phyloP scores from a whole-genome alignment of 2,888 invertebrate genomes.

The Conchocele bisecta region DNA sequence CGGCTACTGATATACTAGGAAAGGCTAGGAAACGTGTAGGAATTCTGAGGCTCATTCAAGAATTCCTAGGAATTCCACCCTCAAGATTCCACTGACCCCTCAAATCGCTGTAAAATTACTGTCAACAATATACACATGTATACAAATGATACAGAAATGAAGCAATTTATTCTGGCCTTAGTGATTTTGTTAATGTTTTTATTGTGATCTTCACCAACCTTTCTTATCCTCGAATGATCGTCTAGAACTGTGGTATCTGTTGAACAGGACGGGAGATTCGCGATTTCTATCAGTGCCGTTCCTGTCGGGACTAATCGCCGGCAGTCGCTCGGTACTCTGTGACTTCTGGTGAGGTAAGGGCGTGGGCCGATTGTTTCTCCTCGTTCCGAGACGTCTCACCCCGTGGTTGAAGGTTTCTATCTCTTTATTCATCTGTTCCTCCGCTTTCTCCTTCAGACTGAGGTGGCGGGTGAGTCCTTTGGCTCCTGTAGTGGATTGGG shows the following conservation, averaged over 20 bases:
- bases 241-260: slow-evolving; percentile 38
- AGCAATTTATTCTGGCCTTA: neutral
- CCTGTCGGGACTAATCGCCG: slow-evolving; percentile 64
- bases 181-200: neutral
- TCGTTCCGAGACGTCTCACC: slow-evolving; percentile 57
- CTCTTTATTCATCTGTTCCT: slow-evolving; percentile 62
- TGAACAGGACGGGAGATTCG: slow-evolving; percentile 52
- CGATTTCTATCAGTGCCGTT: slow-evolving; percentile 54
- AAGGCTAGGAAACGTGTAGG: too few species aligned
- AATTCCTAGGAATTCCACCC: too few species aligned
- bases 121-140: neutral
- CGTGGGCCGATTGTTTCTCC: slow-evolving; percentile 54
- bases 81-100: too few species aligned
- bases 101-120: too few species aligned
- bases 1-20: too few species aligned
- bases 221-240: slow-evolving; percentile 54
- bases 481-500: slow-evolving; percentile 54
- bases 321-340: slow-evolving; percentile 61
- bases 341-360: slow-evolving; percentile 60
- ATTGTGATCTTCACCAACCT: neutral
- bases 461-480: slow-evolving; percentile 59
- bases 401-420: slow-evolving; percentile 57
- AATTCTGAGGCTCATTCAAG: too few species aligned
- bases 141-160: neutral
- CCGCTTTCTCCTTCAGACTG: slow-evolving; percentile 70